Evolutionary conservation across 2,888 invertebrate species (phyloP), one percentile per base, ranked within the genome.

Genomic region (Polietes domitor): DNA sequence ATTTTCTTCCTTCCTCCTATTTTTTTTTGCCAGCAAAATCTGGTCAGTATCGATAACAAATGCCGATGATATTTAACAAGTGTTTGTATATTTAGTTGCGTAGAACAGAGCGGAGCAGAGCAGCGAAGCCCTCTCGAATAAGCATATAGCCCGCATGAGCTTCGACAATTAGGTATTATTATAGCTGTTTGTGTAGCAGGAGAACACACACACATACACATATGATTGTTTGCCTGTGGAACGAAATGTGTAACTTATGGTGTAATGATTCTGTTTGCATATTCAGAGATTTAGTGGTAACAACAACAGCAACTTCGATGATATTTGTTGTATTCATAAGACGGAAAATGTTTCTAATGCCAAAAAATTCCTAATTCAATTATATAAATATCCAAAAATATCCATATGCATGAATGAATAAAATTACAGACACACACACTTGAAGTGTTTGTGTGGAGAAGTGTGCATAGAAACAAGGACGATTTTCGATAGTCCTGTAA

Each of bases 21-120:
- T n/a, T n/a, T n/a, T n/a, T n/a, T 68, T 76, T 80, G 58, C 65
- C 75, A 78, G 75, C 72, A 78, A 78, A 84, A 76, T 84, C 80
- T 84, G 84, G 81, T 78, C 84, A 84, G 75, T 81, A 81, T 78
- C 72, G 84, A 84, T 78, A 84, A 81, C 81, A 81, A 81, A 76
- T 81, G 80, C 81, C 84, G 81, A 75, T 78, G 75, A 81, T 78
- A 72, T 78, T 74, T 76, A 84, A 76, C 77, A 84, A 84, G 81
- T 84, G 81, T 84, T 84, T 84, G 78, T 78, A 84, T 80, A 76
- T 81, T 83, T 68, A 75, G 74, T 61, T 43, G 43, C 71, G 43
- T 63, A 47, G 4, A 21, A 47, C 26, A 43, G 5, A 47, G 26
- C 12, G 47, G n/a, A n/a, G n/a, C n/a, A n/a, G n/a, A n/a, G n/a